Conservation (phyloP, 2,797 vertebrate genomes). For the Micromesistius poutassou region DNA sequence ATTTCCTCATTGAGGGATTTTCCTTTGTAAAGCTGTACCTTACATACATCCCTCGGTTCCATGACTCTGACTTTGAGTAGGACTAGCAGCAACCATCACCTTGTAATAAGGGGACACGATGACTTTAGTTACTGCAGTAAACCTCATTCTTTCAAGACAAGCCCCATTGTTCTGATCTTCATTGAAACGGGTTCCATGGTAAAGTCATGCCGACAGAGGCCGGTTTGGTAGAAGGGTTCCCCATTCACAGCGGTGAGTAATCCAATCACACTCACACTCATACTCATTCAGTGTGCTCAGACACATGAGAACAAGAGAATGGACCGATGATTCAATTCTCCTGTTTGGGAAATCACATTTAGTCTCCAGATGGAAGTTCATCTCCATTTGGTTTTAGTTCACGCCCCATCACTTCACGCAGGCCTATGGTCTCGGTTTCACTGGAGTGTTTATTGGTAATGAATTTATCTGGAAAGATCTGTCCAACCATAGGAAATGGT, state of each 20-base stretch:
- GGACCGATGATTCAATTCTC: slow-evolving; percentile 53
- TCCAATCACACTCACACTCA: slow-evolving; percentile 53
- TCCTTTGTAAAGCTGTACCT: no score
- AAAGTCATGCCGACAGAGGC: neutral
- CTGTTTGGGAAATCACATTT: slow-evolving; percentile 36
- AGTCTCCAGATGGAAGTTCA: neutral
- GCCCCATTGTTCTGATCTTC: neutral
- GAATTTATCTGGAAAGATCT: slow-evolving; percentile 31
- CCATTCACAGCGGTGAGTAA: slow-evolving; percentile 36
- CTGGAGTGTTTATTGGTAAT: slow-evolving; percentile 26
- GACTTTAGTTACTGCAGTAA: neutral
- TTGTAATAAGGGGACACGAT: neutral
- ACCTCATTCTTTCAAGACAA: neutral
- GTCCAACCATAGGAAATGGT: slow-evolving; percentile 32
- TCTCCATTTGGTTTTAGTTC: slow-evolving; percentile 10
- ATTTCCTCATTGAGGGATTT: no score
- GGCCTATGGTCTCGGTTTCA: slow-evolving; percentile 28
- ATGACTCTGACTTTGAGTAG: no score
- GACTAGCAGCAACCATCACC: neutral
- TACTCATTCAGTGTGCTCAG: slow-evolving; percentile 33
- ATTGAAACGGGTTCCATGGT: neutral
- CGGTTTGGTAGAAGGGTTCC: slow-evolving; percentile 14
- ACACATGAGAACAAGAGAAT: slow-evolving; percentile 48
- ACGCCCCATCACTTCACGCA: slow-evolving; percentile 4
- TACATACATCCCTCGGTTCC: no score